A percentile compares a stretch with the other conserved stretches of the same genome.
Evolutionary conservation across 2,797 vertebrate genomes (phyloP).

Genomic region (Parotocinclus haroldoi): DNA sequence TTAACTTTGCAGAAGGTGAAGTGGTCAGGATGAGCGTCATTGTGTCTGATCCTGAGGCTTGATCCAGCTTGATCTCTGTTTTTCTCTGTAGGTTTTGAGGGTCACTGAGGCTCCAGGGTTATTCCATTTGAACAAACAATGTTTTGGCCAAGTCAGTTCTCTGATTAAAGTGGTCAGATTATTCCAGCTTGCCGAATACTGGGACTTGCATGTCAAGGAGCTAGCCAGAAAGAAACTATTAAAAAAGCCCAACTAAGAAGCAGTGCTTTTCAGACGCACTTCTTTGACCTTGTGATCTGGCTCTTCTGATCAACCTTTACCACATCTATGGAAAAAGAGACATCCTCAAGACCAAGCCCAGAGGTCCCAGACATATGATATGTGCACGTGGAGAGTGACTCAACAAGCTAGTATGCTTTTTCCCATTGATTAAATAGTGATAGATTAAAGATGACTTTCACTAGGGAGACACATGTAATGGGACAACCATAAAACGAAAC

Average conservation of each 20-base stretch:
- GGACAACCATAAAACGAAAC: constrained; percentile 33
- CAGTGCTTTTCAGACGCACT: constrained; percentile 11
- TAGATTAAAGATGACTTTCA: constrained; percentile 36
- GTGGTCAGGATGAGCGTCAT: constrained; percentile 21
- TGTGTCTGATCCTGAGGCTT: constrained; percentile 7
- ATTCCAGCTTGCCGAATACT: background rate
- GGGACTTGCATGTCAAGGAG: background rate
- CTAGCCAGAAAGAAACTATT: constrained; percentile 1
- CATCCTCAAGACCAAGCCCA: background rate
- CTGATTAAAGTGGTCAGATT: constrained; percentile 14
- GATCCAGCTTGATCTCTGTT: constrained; percentile 2
- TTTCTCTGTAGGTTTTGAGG: background rate
- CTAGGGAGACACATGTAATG: constrained; percentile 5
- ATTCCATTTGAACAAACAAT: constrained; percentile 10
- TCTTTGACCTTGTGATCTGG: constrained; percentile 11
- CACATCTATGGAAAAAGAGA: background rate
- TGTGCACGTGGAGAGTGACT: constrained; percentile 35
- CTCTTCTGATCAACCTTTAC: constrained; percentile 21
- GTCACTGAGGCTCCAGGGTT: constrained; percentile 2
- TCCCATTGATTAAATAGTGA: constrained; percentile 44
- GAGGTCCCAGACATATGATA: constrained; percentile 24
- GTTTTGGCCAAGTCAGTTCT: constrained; percentile 14
- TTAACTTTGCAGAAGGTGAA: constrained; percentile 45
- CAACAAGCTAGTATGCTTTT: constrained; percentile 23
- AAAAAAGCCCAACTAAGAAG: constrained; percentile 4